Evolutionary conservation across 2,113 vertebrate genomes (phyloP).

Genomic region (Dicentrarchus labrax): DNA sequence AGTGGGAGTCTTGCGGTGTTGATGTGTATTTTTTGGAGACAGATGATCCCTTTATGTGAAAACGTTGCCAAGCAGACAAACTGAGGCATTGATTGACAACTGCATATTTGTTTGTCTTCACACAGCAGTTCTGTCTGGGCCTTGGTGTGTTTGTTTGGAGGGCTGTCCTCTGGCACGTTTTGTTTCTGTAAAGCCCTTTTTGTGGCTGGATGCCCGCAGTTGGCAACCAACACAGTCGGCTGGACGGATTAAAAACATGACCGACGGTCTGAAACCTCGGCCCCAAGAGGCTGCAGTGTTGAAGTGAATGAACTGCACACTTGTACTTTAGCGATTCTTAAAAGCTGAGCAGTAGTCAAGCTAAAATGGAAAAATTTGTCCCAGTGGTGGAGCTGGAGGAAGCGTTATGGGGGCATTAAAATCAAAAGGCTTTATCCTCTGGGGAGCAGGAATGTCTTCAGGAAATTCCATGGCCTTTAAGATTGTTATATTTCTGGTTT

Average conservation of each 20-base stretch:
- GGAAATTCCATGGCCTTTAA: neutral
- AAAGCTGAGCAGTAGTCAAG: neutral
- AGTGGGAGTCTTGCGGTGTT: neutral
- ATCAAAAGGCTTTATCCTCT: slow-evolving; percentile 3
- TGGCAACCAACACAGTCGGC: slow-evolving; percentile 22
- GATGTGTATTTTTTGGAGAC: neutral
- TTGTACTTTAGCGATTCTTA: neutral
- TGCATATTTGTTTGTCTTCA: slow-evolving; percentile 32
- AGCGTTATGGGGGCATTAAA: neutral
- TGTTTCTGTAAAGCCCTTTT: slow-evolving; percentile 34
- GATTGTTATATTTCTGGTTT: neutral
- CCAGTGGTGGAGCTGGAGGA: neutral
- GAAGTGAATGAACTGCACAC: neutral
- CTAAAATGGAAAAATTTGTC: neutral
- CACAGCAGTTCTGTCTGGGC: slow-evolving; percentile 29
- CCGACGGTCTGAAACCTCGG: slow-evolving; percentile 10
- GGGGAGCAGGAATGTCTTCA: neutral
- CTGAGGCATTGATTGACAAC: neutral
- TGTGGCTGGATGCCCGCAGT: slow-evolving; percentile 32
- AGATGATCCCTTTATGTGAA: neutral
- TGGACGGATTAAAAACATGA: slow-evolving; percentile 22
- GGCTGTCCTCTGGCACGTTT: slow-evolving; percentile 16
- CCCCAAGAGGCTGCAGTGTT: slow-evolving; percentile 2
- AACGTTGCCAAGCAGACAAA: slow-evolving; percentile 16
- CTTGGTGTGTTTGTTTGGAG: slow-evolving; percentile 16